A percentile compares a stretch with the other conserved stretches of the same genome.
phyloP scores from a whole-genome alignment of 1,140 invertebrate species.

The Brachystomella parvula region DNA sequence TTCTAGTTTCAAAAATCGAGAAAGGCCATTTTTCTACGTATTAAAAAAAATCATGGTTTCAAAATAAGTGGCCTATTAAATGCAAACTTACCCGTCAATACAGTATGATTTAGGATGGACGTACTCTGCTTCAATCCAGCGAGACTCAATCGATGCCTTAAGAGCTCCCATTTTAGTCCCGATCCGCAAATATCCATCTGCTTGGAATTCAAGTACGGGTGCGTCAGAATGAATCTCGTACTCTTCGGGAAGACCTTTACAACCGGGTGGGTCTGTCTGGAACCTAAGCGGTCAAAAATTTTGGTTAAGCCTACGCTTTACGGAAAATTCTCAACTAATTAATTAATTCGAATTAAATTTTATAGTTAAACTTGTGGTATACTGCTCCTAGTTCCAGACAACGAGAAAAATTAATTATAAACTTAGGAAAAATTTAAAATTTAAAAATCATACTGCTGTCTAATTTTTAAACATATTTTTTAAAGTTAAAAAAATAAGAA shows the following conservation, averaged over 20 bases:
- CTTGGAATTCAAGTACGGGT: not conserved
- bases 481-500: not conserved
- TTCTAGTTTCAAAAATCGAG: no score
- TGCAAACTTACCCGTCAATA: conserved; percentile 1
- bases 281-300: no score
- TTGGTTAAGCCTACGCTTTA: no score
- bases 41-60: no score
- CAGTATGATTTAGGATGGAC: not conserved
- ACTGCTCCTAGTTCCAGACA: no score
- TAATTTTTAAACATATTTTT: not conserved
- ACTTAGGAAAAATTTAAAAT: no score
- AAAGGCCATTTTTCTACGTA: no score
- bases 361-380: not conserved
- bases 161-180: not conserved
- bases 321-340: no score
- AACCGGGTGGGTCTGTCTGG: not conserved
- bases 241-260: not conserved
- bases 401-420: no score
- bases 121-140: not conserved
- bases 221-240: not conserved
- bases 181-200: not conserved
- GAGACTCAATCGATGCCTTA: no score
- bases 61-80: not conserved
- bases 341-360: not conserved
- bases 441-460: not conserved